A percentile compares a stretch with the other conserved stretches of the same genome.
Evolutionary conservation across 2,113 vertebrate genomes (phyloP).

Genomic region (Halcyon senegalensis): DNA sequence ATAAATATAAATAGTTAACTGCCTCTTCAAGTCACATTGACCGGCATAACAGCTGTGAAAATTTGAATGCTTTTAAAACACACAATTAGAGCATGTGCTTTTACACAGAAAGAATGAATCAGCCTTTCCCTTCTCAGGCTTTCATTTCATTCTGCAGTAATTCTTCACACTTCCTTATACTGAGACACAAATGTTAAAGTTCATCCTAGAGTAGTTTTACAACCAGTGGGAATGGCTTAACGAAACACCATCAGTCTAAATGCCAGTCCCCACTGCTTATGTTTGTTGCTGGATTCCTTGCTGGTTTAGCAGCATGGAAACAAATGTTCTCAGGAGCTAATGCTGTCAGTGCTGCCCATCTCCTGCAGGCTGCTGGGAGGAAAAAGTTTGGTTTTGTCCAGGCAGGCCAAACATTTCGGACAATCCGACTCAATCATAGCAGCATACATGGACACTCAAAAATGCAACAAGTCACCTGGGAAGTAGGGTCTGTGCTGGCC

Average conservation of each 20-base stretch:
- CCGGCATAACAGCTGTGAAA: background rate
- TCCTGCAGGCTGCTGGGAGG: background rate
- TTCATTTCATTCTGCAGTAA: slow-evolving; percentile 16
- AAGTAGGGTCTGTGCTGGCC: background rate
- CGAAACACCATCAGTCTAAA: background rate
- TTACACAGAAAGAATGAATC: background rate
- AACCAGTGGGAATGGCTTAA: background rate
- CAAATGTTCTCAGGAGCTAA: background rate
- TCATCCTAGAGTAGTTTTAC: background rate
- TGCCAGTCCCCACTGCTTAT: background rate
- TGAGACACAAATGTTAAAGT: background rate
- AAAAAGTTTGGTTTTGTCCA: background rate
- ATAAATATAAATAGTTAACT: background rate
- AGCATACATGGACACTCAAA: fast-evolving
- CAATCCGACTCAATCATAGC: background rate
- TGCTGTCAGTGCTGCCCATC: background rate
- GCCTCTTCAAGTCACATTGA: background rate
- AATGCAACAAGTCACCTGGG: background rate
- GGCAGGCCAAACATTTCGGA: background rate
- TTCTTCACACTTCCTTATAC: background rate
- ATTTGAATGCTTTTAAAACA: background rate
- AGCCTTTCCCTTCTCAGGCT: background rate
- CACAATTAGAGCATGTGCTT: background rate
- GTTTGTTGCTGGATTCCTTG: background rate
- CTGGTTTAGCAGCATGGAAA: background rate